Base-by-base conservation (phyloP, 2,797 vertebrate genomes). In the Cetoscarus ocellatus region DNA sequence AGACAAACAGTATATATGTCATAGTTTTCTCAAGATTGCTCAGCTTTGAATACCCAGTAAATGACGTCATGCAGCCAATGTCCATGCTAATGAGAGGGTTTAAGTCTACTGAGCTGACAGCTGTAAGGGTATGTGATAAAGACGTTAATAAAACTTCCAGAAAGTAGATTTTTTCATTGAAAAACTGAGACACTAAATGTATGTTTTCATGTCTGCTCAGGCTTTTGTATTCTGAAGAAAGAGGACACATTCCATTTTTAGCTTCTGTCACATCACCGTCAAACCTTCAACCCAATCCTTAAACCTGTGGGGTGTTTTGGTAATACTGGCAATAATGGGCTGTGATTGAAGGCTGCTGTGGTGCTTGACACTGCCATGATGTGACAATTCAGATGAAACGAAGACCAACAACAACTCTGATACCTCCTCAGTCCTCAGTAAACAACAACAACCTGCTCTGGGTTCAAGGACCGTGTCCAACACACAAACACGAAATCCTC, bases 331-430 rank as follows among this genome's bases (percentile, higher is more conserved):
- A 58, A 61, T 75, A 68, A 75, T 2, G 58, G 72, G 40, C 53
- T 72, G 61, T 67, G 73, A 56, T 43, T 18, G 60, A 15, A 3
- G 51, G 40, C 48, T 70, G 55, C 40, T 5, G 18, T 18, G 1
- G 34, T 67, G 66, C 74, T 67, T 35, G 77, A 83, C 83, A 82
- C 89, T 77, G 86, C 86, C 76, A 40, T 67, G 48, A 19, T 11
- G 60, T 54, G 67, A 83, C 75, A 62, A 59, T 75, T 86, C 57
- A 67, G 62, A 75, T 34, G 50, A 10, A 53, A 75, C 8, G 51
- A 51, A 82, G 80, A 87, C 78, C 79, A 85, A 70, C 40, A 70
- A 84, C 85, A 80, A 79, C 86, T 71, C 50, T 8, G 67, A 79
- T 82, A 88, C 83, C 88, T 87, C 90, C 74, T 84, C 75, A 18